These are phyloP conservation scores for Perizoma flavofasciatum DNA, from an alignment of 2,888 invertebrate species.

Conservation along the genomic window DNA sequence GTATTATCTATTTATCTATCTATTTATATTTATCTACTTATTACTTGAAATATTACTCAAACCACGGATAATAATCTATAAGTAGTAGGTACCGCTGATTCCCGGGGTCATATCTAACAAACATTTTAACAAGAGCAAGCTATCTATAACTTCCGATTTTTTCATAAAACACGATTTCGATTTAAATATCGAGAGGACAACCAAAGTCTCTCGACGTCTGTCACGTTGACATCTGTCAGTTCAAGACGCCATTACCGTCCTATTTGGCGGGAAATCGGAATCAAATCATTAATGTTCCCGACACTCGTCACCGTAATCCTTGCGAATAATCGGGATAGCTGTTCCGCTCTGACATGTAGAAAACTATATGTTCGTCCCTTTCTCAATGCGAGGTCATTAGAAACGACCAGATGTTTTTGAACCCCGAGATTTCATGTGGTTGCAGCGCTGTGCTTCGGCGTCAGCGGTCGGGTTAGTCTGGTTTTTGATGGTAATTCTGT, in stretches of 20 bases:
- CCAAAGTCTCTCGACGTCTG: slow-evolving; percentile 42
- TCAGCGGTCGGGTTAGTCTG: slow-evolving; percentile 22
- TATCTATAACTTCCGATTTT: not conserved
- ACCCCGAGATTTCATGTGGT: slow-evolving; percentile 11
- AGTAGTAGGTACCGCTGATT: no score
- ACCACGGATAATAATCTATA: no score
- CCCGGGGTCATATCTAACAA: no score
- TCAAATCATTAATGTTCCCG: slow-evolving; percentile 56
- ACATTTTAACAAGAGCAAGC: no score
- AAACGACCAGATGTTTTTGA: slow-evolving; percentile 24
- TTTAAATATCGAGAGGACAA: slow-evolving; percentile 38
- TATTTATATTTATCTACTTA: no score
- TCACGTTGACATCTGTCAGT: slow-evolving; percentile 66
- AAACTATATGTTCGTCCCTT: slow-evolving; percentile 46
- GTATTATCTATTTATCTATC: no score
- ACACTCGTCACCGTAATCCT: slow-evolving; percentile 62
- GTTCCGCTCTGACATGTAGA: slow-evolving; percentile 38
- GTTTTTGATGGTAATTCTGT: slow-evolving; percentile 25
- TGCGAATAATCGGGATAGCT: slow-evolving; percentile 51
- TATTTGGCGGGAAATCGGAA: slow-evolving; percentile 53
- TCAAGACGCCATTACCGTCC: slow-evolving; percentile 68
- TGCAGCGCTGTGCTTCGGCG: slow-evolving; percentile 7
- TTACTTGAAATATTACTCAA: no score
- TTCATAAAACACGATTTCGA: slow-evolving; percentile 12
- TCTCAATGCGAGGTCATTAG: slow-evolving; percentile 64